These are phyloP conservation scores for Leuctra nigra DNA, from an alignment of 2,888 invertebrate genomes.

Conservation along the genomic window DNA sequence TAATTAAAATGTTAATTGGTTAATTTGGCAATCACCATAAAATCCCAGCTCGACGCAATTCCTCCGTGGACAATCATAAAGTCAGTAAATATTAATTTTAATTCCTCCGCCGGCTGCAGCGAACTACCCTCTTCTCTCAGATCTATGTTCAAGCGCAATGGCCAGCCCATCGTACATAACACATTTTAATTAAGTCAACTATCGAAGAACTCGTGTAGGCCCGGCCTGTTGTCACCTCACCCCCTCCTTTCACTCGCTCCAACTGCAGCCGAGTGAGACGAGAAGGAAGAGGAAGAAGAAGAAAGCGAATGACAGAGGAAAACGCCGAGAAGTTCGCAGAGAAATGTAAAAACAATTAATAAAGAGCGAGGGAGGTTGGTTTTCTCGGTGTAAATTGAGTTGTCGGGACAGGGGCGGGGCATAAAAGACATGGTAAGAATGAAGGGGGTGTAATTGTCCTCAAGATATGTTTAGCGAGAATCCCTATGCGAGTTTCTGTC, in stretches of 20 bases:
- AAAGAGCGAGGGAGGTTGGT: neutral
- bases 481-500: neutral
- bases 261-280: neutral
- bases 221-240: no score
- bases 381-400: neutral
- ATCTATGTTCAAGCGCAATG: neutral
- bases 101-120: slow-evolving; percentile 8
- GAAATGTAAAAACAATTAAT: neutral
- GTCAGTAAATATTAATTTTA: slow-evolving; percentile 15
- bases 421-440: neutral
- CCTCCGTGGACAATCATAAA: slow-evolving; percentile 1
- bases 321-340: neutral
- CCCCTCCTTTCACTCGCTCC: no score
- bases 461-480: neutral
- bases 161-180: slow-evolving; percentile 5
- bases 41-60: neutral
- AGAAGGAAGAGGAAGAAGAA: no score
- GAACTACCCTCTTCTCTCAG: neutral
- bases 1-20: slow-evolving; percentile 12
- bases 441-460: slow-evolving; percentile 7
- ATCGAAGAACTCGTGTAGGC: no score
- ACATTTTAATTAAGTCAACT: neutral
- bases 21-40: slow-evolving; percentile 10
- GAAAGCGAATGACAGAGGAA: no score
- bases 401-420: neutral